Conservation (phyloP, 1,140 invertebrate genomes). For the Saccostrea echinata region DNA sequence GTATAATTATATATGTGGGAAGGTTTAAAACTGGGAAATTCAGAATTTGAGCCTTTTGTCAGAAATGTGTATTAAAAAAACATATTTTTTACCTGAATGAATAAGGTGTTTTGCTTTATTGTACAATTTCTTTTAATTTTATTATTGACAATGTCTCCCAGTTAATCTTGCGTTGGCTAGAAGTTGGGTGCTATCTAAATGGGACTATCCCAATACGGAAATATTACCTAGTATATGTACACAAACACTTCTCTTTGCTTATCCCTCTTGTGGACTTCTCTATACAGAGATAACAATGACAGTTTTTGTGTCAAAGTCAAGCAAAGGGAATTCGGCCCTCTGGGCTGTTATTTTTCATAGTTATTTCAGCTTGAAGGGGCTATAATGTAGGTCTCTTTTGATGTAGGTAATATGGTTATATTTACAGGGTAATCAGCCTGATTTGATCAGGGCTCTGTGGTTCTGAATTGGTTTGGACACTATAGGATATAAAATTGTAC, state of each 20-base stretch:
- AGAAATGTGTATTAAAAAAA: not conserved
- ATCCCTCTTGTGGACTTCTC: slow-evolving; percentile 4
- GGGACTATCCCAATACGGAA: slow-evolving; percentile 26
- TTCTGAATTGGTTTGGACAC: slow-evolving; percentile 22
- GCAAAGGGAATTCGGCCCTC: not conserved
- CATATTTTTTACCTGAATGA: not conserved
- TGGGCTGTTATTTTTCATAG: slow-evolving; percentile 34
- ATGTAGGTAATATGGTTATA: slow-evolving; percentile 35
- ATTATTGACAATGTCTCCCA: not conserved
- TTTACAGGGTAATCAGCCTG: slow-evolving; percentile 22
- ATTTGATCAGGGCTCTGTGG: slow-evolving; percentile 9
- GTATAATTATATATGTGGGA: not conserved
- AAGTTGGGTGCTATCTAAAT: not conserved
- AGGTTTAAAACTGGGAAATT: not conserved
- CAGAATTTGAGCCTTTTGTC: not conserved
- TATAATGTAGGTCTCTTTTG: slow-evolving; percentile 32
- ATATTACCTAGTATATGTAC: slow-evolving; percentile 30
- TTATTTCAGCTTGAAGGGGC: slow-evolving; percentile 38
- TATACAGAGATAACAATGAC: slow-evolving; percentile 24
- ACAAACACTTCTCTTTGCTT: slow-evolving; percentile 23
- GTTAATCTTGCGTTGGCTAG: not conserved
- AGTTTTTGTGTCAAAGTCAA: slow-evolving; percentile 39
- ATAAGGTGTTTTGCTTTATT: not conserved
- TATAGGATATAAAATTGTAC: slow-evolving; percentile 7
- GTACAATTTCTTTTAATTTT: not conserved